Base-by-base conservation (phyloP, 2,888 invertebrate species). In the Volucella bombylans region DNA sequence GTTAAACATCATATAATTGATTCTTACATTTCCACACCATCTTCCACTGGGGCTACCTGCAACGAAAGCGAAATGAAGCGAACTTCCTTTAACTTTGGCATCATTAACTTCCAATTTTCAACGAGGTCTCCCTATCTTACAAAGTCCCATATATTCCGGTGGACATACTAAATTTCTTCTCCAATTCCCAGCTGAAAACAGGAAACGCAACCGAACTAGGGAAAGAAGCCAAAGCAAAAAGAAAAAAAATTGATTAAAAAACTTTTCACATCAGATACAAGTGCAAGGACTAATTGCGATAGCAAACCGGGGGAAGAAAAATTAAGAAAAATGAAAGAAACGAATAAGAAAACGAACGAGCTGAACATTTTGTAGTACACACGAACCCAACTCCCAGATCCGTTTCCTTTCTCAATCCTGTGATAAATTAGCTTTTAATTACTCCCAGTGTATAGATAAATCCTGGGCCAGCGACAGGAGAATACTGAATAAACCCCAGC, bases 381-480 rank as follows among this genome's bases (percentile, higher is more conserved):
- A 45, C n/a, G 45, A 12, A 45, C n/a, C 45, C 45, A 45, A 74
- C 59, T 81, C 45, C 50, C 50, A 68, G 82, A 82, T 82, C 78
- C 78, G 82, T 82, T 82, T 82, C 78, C 82, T 82, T 82, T 78
- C 72, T 31, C 31, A 31, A 31, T 52, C 82, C 77, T 82, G 82
- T 82, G 82, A 82, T 82, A 82, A 82, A 82, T 82, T 82, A 82
- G 82, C 82, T 82, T 82, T 82, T 82, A 82, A 82, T 82, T 82
- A 82, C 82, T 82, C 78, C 81, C 72, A 78, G 57, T 73, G 78
- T 82, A 78, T 68, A 78, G 72, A 82, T 82, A 82, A 78, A 82
- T 82, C 73, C 73, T 73, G 52, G 52, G 82, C 57, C 57, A 77
- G 77, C 43, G 64, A 77, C 82, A 77, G 55, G 68, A 68, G 67